phyloP scores from a whole-genome alignment of 1,140 invertebrate species.

The Acromyrmex echinatior region DNA sequence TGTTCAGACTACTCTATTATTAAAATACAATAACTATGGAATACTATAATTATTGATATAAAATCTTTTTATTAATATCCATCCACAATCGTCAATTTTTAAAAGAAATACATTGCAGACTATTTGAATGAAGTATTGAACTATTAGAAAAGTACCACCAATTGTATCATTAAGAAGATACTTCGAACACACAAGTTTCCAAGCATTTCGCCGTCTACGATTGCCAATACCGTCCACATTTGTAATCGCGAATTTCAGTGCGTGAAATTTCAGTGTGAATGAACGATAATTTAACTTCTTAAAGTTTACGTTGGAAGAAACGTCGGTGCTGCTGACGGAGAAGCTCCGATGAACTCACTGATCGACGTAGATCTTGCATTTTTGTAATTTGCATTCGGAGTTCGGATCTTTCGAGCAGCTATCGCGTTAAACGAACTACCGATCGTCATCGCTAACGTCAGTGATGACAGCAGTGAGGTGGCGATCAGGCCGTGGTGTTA shows the following conservation, averaged over 20 bases:
- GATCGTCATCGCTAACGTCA: conserved; percentile 80
- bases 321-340: neutral
- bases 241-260: neutral
- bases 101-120: neutral
- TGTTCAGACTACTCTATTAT: neutral
- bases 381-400: conserved; percentile 4
- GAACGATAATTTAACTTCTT: neutral
- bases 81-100: conserved; percentile 9
- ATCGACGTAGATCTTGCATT: neutral
- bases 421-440: conserved; percentile 64
- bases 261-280: neutral
- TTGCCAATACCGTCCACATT: neutral
- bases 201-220: neutral
- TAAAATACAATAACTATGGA: neutral
- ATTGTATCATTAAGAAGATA: neutral
- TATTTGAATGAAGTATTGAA: neutral
- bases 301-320: conserved; percentile 11
- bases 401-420: conserved; percentile 15
- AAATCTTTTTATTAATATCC: neutral
- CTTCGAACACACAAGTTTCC: neutral
- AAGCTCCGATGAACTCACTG: neutral
- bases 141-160: neutral
- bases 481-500: conserved; percentile 84
- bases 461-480: conserved; percentile 86
- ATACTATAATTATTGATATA: neutral